phyloP scores from a whole-genome alignment of 1,140 invertebrate species.

The Drosophila saltans region DNA sequence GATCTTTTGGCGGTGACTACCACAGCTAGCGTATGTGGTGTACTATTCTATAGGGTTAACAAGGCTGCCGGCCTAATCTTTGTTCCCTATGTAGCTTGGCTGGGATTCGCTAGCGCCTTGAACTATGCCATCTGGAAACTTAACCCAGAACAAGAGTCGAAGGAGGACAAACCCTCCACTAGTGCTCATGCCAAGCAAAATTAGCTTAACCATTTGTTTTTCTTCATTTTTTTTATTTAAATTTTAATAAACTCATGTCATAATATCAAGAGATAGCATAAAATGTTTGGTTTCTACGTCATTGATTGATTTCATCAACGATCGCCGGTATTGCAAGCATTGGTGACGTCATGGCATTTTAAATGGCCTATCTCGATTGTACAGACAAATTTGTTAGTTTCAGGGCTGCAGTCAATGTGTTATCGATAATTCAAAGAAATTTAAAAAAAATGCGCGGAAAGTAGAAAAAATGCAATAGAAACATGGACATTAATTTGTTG shows the following conservation, averaged over 20 bases:
- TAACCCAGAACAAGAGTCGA: conserved; percentile 46
- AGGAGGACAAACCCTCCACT: conserved; percentile 45
- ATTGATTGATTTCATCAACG: not conserved
- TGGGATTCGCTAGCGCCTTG: conserved; percentile 86
- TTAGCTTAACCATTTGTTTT: conserved; percentile 34
- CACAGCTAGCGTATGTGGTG: conserved; percentile 86
- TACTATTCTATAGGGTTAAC: conserved; percentile 88
- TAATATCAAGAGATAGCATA: not conserved
- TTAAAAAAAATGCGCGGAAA: conserved; percentile 55
- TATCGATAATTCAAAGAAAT: conserved; percentile 37
- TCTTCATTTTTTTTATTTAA: conserved; percentile 28
- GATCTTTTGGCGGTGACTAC: conserved; percentile 87
- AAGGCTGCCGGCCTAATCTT: conserved; percentile 88
- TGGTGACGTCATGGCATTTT: not conserved
- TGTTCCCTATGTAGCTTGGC: conserved; percentile 91
- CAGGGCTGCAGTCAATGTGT: conserved; percentile 2
- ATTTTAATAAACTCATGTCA: conserved; percentile 38
- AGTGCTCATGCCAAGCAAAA: conserved; percentile 38
- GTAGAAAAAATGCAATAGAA: conserved; percentile 8
- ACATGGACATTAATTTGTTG: conserved; percentile 49
- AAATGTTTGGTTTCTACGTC: not conserved
- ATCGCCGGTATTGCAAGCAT: not conserved
- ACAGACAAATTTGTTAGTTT: conserved; percentile 19
- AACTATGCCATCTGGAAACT: conserved; percentile 71
- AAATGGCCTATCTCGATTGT: conserved; percentile 2